phyloP scores from a whole-genome alignment of 2,888 invertebrate genomes.

The Galerucella calmariensis region DNA sequence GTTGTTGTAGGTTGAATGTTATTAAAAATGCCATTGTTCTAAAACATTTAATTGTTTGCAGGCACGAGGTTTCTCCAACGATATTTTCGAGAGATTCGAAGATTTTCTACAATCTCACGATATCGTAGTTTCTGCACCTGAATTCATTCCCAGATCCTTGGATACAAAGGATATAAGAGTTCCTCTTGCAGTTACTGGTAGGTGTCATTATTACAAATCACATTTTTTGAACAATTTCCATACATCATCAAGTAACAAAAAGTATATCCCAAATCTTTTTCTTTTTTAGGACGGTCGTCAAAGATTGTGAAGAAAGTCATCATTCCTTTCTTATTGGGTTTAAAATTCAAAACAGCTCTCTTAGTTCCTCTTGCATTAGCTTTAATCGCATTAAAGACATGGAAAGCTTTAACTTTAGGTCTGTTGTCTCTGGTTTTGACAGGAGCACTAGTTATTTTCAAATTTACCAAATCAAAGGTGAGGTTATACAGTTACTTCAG shows the following conservation, averaged over 20 bases:
- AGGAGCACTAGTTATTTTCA: conserved; percentile 87
- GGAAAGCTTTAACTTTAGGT: conserved; percentile 89
- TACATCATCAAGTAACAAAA: too few species aligned
- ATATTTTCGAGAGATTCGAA: conserved; percentile 79
- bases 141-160: conserved; percentile 72
- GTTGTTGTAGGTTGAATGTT: too few species aligned
- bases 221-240: neutral
- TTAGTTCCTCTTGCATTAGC: conserved; percentile 84
- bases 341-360: conserved; percentile 88
- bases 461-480: conserved; percentile 86
- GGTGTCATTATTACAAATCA: neutral
- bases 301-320: conserved; percentile 84
- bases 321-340: conserved; percentile 85
- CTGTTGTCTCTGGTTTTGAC: conserved; percentile 85
- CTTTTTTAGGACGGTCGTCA: conserved; percentile 72
- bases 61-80: conserved; percentile 68
- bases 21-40: too few species aligned
- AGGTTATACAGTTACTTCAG: conserved; percentile 16
- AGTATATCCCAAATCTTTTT: neutral
- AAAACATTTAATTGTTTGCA: conserved; percentile 41
- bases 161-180: conserved; percentile 76
- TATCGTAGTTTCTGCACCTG: conserved; percentile 80
- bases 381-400: conserved; percentile 86
- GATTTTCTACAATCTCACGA: conserved; percentile 80
- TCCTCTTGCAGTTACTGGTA: conserved; percentile 73